phyloP scores from a whole-genome alignment of 1,140 invertebrate species.

The Pentalonia nigronervosa region DNA sequence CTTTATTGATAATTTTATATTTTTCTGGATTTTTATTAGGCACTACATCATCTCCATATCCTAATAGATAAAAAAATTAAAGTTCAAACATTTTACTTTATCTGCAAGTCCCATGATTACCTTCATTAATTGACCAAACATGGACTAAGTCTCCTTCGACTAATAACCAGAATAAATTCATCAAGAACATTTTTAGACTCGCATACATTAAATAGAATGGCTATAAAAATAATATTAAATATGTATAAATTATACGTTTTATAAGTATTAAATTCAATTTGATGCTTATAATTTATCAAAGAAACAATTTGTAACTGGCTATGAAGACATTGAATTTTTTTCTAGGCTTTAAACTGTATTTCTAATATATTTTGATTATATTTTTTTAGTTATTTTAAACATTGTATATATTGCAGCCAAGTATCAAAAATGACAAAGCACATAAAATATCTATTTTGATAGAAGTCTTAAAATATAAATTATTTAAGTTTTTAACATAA shows the following conservation, averaged over 20 bases:
- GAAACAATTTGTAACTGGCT: neutral
- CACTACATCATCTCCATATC: neutral
- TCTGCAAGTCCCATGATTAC: neutral
- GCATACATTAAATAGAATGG: conserved; percentile 13
- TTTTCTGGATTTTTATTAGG: conserved; percentile 44
- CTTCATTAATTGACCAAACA: conserved; percentile 55
- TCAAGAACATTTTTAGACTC: conserved; percentile 32
- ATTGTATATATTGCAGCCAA: too few species aligned
- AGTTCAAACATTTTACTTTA: neutral
- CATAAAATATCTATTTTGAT: neutral
- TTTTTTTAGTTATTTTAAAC: too few species aligned
- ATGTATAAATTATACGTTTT: neutral
- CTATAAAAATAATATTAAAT: neutral
- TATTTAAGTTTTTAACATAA: neutral
- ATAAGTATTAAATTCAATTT: neutral
- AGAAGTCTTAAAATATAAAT: neutral
- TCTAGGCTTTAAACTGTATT: neutral
- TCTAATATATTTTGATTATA: too few species aligned
- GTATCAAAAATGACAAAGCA: too few species aligned
- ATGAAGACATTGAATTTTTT: neutral
- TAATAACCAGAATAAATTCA: conserved; percentile 47
- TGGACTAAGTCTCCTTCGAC: conserved; percentile 15
- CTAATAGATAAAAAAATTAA: neutral
- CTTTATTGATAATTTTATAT: conserved; percentile 35
- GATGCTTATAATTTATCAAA: neutral